phyloP scores from a whole-genome alignment of 2,797 vertebrate genomes.

The Luscinia megarhynchos region DNA sequence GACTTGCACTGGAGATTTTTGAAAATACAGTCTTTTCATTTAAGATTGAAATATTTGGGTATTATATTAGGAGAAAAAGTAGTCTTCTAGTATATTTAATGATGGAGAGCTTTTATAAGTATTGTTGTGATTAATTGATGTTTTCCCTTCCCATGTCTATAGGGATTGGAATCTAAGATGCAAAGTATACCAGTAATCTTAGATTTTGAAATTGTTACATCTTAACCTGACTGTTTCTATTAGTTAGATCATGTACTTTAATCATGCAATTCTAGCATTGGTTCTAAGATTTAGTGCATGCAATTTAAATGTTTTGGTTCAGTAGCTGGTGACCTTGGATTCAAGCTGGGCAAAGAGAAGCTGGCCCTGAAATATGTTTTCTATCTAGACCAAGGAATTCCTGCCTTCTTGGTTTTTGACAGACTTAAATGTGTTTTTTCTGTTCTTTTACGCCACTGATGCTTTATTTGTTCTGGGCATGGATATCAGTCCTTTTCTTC shows the following conservation, averaged over 20 bases:
- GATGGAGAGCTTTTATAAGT: not conserved
- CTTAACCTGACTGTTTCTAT: not conserved
- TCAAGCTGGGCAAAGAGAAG: not conserved
- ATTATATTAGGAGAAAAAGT: not conserved
- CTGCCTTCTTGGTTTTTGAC: not conserved
- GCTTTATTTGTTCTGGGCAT: not conserved
- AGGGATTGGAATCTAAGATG: not conserved
- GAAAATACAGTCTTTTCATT: not conserved
- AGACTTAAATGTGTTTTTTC: not conserved
- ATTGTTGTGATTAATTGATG: not conserved
- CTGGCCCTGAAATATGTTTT: not conserved
- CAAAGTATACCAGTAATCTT: not conserved
- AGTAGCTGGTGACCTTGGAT: not conserved
- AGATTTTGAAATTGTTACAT: not conserved
- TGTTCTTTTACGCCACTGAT: not conserved
- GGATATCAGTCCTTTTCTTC: not conserved
- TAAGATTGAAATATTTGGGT: not conserved
- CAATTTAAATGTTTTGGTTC: not conserved
- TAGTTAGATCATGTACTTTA: not conserved
- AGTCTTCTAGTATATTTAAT: not conserved
- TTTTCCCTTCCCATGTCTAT: fast-evolving
- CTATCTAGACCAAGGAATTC: not conserved
- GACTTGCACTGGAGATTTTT: not conserved
- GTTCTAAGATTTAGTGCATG: not conserved
- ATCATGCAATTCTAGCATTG: fast-evolving